Conservation (phyloP, 2,797 vertebrate species). For the Sebastes umbrosus region DNA sequence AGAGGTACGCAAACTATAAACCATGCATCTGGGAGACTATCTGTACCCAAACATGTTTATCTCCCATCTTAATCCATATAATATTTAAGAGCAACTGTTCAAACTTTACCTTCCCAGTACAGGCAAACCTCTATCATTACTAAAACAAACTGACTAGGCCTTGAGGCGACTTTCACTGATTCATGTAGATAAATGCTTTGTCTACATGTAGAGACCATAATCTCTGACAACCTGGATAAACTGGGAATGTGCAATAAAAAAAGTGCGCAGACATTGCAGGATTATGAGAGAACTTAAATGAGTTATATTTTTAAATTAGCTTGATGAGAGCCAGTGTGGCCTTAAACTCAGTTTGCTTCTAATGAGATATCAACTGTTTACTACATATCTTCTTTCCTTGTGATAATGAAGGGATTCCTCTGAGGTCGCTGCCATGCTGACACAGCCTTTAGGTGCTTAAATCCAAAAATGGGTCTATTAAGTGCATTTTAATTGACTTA, state of each 20-base stretch:
- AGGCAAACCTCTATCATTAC: conserved; percentile 54
- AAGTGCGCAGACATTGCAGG: conserved; percentile 43
- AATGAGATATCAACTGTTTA: conserved; percentile 72
- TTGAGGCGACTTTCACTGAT: conserved; percentile 53
- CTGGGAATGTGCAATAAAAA: conserved; percentile 39
- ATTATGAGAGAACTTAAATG: conserved; percentile 56
- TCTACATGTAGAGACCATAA: conserved; percentile 54
- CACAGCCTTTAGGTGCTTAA: conserved; percentile 70
- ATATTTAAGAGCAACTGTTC: conserved; percentile 57
- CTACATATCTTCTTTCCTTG: conserved; percentile 44
- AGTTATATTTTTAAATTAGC: conserved; percentile 67
- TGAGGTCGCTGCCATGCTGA: conserved; percentile 69
- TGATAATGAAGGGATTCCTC: conserved; percentile 70
- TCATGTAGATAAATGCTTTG: conserved; percentile 51
- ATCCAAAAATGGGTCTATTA: conserved; percentile 70
- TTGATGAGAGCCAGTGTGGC: conserved; percentile 56
- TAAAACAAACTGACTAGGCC: conserved; percentile 56
- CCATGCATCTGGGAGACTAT: conserved; percentile 28
- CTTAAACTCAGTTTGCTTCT: conserved; percentile 67
- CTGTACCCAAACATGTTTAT: conserved; percentile 27
- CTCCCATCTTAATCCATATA: conserved; percentile 35
- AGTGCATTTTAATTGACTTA: conserved; percentile 76
- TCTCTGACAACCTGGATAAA: conserved; percentile 56
- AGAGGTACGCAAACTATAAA: conserved; percentile 41
- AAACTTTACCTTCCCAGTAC: conserved; percentile 33